phyloP scores from a whole-genome alignment of 2,888 invertebrate species.

The Lacanobia wlatinum region DNA sequence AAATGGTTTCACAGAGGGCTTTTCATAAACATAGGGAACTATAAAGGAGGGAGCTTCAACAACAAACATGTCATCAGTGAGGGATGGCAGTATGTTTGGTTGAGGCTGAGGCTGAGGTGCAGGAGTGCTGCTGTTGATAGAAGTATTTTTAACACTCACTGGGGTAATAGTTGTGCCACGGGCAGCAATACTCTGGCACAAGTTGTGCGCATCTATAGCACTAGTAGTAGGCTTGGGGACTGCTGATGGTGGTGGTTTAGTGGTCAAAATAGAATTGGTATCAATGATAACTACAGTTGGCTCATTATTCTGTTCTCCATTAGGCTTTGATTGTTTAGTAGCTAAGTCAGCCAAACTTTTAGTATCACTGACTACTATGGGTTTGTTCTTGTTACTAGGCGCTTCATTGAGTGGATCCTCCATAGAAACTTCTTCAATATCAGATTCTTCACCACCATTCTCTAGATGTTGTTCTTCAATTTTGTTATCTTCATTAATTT shows the following conservation, averaged over 20 bases:
- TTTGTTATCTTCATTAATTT: constrained; percentile 89
- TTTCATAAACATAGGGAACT: constrained; percentile 98
- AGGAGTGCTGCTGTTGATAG: constrained; percentile 65
- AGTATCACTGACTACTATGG: constrained; percentile 94
- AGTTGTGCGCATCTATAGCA: constrained; percentile 81
- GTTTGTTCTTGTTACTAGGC: constrained; percentile 79
- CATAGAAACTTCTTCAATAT: constrained; percentile 91
- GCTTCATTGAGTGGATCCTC: constrained; percentile 92
- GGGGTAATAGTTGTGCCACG: constrained; percentile 90
- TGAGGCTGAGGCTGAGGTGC: constrained; percentile 67
- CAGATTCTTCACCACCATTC: constrained; percentile 84
- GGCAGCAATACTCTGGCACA: constrained; percentile 88
- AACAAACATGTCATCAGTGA: constrained; percentile 98
- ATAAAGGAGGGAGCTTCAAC: constrained; percentile 98
- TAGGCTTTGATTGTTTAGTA: constrained; percentile 88
- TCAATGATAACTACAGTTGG: constrained; percentile 96
- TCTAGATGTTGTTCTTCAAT: constrained; percentile 88
- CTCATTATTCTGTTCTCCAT: constrained; percentile 92
- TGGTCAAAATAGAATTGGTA: constrained; percentile 93
- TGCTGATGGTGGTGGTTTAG: constrained; percentile 75
- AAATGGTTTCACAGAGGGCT: constrained; percentile 95
- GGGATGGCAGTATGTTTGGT: constrained; percentile 93
- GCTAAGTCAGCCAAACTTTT: constrained; percentile 93
- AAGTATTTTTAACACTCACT: constrained; percentile 79
- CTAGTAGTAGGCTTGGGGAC: constrained; percentile 74